These are phyloP conservation scores for Saxicola maurus DNA, from an alignment of 2,797 vertebrate genomes.

Conservation along the genomic window DNA sequence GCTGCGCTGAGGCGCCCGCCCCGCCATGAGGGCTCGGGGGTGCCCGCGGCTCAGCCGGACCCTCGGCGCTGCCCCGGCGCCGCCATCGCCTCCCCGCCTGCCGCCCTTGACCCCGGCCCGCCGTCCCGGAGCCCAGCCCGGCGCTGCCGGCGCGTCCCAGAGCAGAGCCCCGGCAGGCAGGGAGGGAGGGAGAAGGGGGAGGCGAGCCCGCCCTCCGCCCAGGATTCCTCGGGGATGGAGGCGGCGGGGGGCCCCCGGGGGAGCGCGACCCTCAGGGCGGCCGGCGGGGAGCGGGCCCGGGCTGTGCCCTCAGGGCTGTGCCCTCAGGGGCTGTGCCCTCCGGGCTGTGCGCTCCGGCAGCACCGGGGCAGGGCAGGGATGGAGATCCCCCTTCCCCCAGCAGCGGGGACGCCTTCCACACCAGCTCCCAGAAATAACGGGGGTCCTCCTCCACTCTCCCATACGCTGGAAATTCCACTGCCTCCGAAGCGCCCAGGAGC, in stretches of 20 bases:
- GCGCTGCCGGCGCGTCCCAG: conserved; percentile 26
- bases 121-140: background rate
- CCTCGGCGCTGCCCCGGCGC: background rate
- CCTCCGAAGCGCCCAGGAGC: background rate
- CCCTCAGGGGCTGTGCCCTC: no score
- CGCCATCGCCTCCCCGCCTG: background rate
- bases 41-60: conserved; percentile 18
- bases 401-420: rapidly evolving
- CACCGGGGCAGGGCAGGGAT: rapidly evolving
- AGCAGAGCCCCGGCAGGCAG: background rate
- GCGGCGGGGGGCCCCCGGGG: background rate
- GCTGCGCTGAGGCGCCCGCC: background rate
- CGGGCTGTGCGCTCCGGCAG: no score
- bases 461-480: background rate
- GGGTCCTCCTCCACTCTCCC: background rate
- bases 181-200: background rate
- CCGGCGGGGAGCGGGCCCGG: background rate
- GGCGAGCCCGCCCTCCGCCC: conserved; percentile 36
- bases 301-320: rapidly evolving
- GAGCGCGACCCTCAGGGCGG: background rate
- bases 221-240: conserved; percentile 28
- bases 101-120: background rate
- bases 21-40: background rate
- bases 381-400: background rate
- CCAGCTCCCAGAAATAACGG: background rate